These are phyloP conservation scores for Macrotus californicus DNA, from an alignment of 2,113 vertebrate genomes.

Conservation along the genomic window DNA sequence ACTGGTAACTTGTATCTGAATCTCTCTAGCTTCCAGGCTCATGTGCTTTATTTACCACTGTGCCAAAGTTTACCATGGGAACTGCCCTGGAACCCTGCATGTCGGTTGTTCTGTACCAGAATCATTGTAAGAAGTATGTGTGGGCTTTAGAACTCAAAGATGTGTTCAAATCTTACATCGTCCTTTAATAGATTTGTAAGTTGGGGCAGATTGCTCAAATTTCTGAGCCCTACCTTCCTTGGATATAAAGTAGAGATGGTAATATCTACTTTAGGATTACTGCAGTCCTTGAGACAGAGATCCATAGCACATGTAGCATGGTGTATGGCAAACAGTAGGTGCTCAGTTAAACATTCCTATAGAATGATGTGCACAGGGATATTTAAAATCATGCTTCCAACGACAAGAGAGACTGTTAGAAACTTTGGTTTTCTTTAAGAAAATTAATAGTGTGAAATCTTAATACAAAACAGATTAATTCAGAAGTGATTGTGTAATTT, in stretches of 20 bases:
- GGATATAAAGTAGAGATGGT: not conserved
- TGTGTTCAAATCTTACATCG: not conserved
- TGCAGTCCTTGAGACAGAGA: not conserved
- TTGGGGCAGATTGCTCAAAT: not conserved
- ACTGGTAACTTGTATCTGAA: not conserved
- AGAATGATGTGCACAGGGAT: not conserved
- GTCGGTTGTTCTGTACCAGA: not conserved
- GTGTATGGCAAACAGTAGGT: not conserved
- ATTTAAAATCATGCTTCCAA: not conserved
- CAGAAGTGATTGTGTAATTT: constrained; percentile 48
- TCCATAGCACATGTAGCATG: not conserved
- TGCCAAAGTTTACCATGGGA: not conserved
- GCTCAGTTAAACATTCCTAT: not conserved
- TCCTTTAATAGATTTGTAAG: not conserved
- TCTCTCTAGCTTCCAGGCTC: not conserved
- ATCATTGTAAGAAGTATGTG: not conserved
- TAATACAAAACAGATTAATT: constrained; percentile 38
- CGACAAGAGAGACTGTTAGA: not conserved
- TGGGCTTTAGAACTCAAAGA: not conserved
- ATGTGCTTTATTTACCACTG: not conserved
- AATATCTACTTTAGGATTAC: not conserved
- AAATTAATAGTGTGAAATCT: constrained; percentile 24
- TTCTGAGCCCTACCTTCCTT: not conserved
- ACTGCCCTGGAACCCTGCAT: not conserved
- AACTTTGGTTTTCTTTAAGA: constrained; percentile 6